Evolutionary conservation across 2,797 vertebrate genomes (phyloP).

Genomic region (Tenualosa thibaudeaui): DNA sequence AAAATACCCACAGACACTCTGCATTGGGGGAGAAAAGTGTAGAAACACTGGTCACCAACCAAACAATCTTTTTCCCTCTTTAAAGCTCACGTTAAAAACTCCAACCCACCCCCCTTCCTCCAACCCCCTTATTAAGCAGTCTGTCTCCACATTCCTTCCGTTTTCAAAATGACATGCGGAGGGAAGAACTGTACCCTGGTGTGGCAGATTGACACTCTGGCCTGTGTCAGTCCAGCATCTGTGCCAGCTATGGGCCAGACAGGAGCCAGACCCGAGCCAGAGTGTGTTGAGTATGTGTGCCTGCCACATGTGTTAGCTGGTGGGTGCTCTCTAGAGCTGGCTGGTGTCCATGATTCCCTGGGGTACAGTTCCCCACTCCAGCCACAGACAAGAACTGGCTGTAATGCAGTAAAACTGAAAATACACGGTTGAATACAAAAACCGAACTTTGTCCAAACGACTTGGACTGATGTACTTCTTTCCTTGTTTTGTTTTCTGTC

Average conservation of each 20-base stretch:
- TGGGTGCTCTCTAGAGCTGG: background rate
- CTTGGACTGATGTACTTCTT: background rate
- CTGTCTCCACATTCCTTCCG: background rate
- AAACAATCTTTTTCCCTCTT: background rate
- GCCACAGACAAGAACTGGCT: background rate
- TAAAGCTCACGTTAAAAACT: conserved; percentile 33
- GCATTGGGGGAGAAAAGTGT: background rate
- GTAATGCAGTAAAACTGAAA: conserved; percentile 62
- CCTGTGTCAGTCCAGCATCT: background rate
- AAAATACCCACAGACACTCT: conserved; percentile 5
- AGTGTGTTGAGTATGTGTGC: conserved; percentile 35
- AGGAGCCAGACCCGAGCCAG: background rate
- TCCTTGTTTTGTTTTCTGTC: background rate
- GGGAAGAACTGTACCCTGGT: conserved; percentile 11
- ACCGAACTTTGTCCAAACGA: background rate
- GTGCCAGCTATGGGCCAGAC: background rate
- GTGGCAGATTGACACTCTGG: background rate
- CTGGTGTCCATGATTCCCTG: conserved; percentile 1
- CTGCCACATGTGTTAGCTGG: background rate
- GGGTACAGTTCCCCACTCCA: conserved; percentile 1
- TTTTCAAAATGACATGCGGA: background rate
- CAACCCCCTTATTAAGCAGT: background rate
- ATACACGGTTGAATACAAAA: conserved; percentile 18
- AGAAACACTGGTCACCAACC: background rate
- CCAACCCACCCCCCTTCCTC: background rate